Base-by-base conservation (phyloP, 1,140 invertebrate species). In the Proctacanthus coquilletti region DNA sequence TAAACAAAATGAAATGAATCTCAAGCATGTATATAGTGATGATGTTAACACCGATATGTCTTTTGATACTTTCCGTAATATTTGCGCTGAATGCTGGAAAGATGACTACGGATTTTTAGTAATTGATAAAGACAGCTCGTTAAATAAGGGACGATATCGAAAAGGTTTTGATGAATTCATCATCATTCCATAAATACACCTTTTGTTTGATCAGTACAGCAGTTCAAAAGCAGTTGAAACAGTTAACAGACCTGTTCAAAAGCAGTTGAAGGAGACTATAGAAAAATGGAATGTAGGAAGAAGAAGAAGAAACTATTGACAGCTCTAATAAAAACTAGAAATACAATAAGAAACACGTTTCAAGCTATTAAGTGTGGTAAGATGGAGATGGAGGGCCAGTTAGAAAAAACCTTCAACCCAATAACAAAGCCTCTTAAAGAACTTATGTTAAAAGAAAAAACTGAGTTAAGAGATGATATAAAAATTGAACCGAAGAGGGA, bases 1-100 rank as follows among this genome's bases (percentile, higher is more conserved):
- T 41, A 50, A 49, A 41, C 54, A 62, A 45, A 55, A 64, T 50
- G 49, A 54, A 27, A 43, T 47, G 6, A 64, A 65, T 47, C 35
- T 61, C 8, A 55, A 49, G 41, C 55, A 61, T 43, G 36, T 61
- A 15, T 62, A 60, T 42, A 44, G 57, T 42, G 55, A 62, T 49
- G 49, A 57, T 42, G 47, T 60, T 10, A 49, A 36, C 15, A 33
- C 42, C 5, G 53, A 55, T 41, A 55, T 57, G 47, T 21, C 30
- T 8, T 56, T 42, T 37, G 13, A 44, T 27, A 17, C 42, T 38
- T 53, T 59, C 36, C 44, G 45, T 40, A 20, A 48, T 1, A 32
- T 51, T 14, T 56, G 47, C 38, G 8, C 4, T 6, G 31, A 42
- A 18, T 48, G 49, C 31, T 49, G 45, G 45, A 41, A 36, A 38